Base-by-base conservation (phyloP, 2,113 vertebrate genomes). In the Vulpes ferrilata region DNA sequence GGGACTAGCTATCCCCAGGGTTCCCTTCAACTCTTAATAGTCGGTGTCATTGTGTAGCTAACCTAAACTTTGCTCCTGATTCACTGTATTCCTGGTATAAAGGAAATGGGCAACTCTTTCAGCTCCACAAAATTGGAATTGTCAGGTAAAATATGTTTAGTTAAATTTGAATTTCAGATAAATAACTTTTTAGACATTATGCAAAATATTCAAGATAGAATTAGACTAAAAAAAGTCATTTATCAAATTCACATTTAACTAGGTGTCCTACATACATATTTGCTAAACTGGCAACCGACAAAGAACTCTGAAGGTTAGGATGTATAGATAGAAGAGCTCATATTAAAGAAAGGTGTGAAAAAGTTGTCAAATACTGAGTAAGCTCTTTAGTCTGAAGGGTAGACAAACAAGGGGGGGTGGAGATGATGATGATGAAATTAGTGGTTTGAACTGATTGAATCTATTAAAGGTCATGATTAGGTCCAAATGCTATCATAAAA, bases 141-240 rank as follows among this genome's bases (percentile, higher is more conserved):
- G 48, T 92, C 35, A 82, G 35, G 35, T 82, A 62, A 53, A 67
- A 69, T 76, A 16, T 55, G 15, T 25, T n/a, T 65, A n/a, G 32
- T 55, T 53, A 57, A 83, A 38, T 65, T 90, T 86, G 91, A 95
- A 62, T 88, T 87, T 81, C 38, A 92, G 62, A 12, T 88, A 55
- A 82, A 43, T 84, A 73, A 4, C 69, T 93, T 90, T 90, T 43
- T 76, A 89, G 65, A 76, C 48, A 76, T 90, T 59, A 25, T 69
- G 22, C 27, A 82, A 2, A 82, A 2, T 86, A 69, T 79, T 95
- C 6, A 10, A 92, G 80, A 65, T 20, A 69, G 79, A n/a, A 11
- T 59, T 83, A 69, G 43, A 53, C 69, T 60, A n/a, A 67, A 79
- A 43, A 73, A 93, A 15, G 11, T 53, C 74, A 15, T 74, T 74